Base-by-base conservation (phyloP, 2,113 vertebrate species). In the Hiodon alosoides region DNA sequence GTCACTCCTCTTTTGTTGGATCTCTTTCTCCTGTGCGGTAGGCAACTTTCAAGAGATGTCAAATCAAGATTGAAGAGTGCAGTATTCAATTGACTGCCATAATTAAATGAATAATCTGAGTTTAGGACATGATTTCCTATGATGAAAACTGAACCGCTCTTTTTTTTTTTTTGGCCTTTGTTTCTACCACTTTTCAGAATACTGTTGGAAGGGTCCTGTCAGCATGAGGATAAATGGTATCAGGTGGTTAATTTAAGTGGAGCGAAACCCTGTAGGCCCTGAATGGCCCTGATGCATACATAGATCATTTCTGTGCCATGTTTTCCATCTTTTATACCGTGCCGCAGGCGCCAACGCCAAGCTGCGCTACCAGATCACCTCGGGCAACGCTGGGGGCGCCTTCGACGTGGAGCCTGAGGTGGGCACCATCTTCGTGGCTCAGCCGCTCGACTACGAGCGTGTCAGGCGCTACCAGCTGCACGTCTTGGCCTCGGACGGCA, bases 351-450 rank as follows among this genome's bases (percentile, higher is more conserved):
- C 92, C 78, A 95, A 95, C 13, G 93, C 93, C 31, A 96, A 94
- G 55, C 85, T 95, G 48, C 90, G 92, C 7, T 96, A 96, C 74
- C 94, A 94, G 87, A 93, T 96, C 86, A 95, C 93, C 62, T 90
- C 93, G 69, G 94, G 94, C 66, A 95, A 94, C 81, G 88, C 81
- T 0, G 93, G 91, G 72, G 94, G 94, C 5, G 90, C 92, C 52
- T 93, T 96, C 85, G 91, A 90, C 77, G 87, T 94, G 52, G 93
- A 95, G 72, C 91, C 93, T 46, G 94, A 95, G 82, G 93, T 93
- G 71, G 94, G 94, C 73, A 90, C 92, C 57, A 89, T 96, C 85
- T 91, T 94, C 80, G 91, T 95, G 57, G 87, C 92, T 0, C 93
- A 94, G 2, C 91, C 91, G 57, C 87, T 96, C 87, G 93, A 95